A percentile compares a stretch with the other conserved stretches of the same genome.
phyloP scores from a whole-genome alignment of 2,888 invertebrate species.

The Fragum sueziense region DNA sequence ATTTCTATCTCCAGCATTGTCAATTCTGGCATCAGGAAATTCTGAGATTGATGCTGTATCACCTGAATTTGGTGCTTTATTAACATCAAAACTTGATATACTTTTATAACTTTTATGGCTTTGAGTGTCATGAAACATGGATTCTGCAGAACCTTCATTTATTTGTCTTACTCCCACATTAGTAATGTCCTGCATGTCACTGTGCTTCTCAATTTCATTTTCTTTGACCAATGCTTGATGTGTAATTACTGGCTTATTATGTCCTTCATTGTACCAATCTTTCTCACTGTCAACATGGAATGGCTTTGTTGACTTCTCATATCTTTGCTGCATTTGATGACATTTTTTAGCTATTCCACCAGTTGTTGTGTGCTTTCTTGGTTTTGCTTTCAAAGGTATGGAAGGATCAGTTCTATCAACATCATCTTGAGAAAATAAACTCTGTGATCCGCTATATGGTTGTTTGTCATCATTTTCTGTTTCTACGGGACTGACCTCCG shows the following conservation, averaged over 20 bases:
- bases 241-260: no score
- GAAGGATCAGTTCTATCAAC: not conserved
- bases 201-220: no score
- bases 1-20: not conserved
- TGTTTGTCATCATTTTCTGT: not conserved
- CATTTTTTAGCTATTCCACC: not conserved
- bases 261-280: no score
- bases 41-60: not conserved
- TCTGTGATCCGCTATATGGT: conserved; percentile 1
- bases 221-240: no score
- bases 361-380: not conserved
- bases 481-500: not conserved
- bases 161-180: no score
- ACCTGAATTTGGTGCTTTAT: not conserved
- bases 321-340: not conserved
- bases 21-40: not conserved
- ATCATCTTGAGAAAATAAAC: conserved; percentile 30
- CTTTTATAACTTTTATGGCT: no score
- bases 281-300: no score
- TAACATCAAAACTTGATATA: no score
- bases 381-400: not conserved
- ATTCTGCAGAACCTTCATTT: no score
- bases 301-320: not conserved
- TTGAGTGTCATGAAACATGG: no score
- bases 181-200: no score